phyloP scores from a whole-genome alignment of 2,113 vertebrate species.

The Hippocampus comes region DNA sequence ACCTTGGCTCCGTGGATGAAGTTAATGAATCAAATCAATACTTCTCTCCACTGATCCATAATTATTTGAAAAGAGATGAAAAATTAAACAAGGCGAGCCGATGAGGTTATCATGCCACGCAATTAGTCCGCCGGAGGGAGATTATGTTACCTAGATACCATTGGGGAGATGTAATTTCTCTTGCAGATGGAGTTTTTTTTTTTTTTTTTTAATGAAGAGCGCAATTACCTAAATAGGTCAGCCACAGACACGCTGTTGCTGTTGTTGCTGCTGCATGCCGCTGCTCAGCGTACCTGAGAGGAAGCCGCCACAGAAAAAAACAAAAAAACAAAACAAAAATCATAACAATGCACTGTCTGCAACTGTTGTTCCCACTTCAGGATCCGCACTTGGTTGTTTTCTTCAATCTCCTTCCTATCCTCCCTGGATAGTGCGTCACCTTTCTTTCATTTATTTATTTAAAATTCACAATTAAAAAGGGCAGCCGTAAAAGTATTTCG shows the following conservation, averaged over 20 bases:
- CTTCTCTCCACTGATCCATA: constrained; percentile 95
- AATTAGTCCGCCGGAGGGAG: constrained; percentile 96
- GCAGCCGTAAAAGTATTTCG: constrained; percentile 40
- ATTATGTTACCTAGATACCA: constrained; percentile 99
- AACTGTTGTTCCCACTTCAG: constrained; percentile 48
- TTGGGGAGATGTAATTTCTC: constrained; percentile 91
- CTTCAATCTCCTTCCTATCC: constrained; percentile 21
- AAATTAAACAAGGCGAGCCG: constrained; percentile 94
- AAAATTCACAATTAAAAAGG: constrained; percentile 61
- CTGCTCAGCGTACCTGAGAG: constrained; percentile 71
- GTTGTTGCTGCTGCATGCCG: constrained; percentile 41
- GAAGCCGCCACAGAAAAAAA: constrained; percentile 56
- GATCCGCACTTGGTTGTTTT: constrained; percentile 25
- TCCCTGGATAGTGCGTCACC: constrained; percentile 41
- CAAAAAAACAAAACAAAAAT: constrained; percentile 1
- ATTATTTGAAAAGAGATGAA: constrained; percentile 99
- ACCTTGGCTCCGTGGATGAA: constrained; percentile 89
- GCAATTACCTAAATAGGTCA: constrained; percentile 88
- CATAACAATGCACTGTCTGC: constrained; percentile 30
- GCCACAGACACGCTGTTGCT: constrained; percentile 71
- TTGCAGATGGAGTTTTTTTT: constrained; percentile 80
- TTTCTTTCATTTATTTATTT: background rate
- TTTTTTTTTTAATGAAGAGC: constrained; percentile 80
- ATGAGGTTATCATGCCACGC: constrained; percentile 90
- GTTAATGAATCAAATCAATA: constrained; percentile 99